These are phyloP conservation scores for Drosophila kurseongensis DNA, from an alignment of 1,140 invertebrate species.

Conservation along the genomic window DNA sequence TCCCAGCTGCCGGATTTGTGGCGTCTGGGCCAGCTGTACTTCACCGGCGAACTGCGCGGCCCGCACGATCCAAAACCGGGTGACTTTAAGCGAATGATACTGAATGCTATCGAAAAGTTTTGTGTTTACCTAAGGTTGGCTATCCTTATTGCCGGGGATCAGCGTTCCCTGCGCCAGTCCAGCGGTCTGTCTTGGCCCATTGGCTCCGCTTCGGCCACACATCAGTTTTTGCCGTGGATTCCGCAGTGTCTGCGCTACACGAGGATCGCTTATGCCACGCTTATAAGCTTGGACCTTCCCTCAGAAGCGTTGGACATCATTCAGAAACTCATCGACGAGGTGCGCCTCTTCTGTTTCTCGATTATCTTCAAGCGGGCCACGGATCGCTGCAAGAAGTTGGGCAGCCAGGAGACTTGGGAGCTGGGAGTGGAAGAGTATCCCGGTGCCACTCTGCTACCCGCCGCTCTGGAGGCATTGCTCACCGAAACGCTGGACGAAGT, in stretches of 20 bases:
- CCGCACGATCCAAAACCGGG: conserved; percentile 87
- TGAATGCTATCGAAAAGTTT: conserved; percentile 88
- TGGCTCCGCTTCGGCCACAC: conserved; percentile 85
- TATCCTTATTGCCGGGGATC: conserved; percentile 87
- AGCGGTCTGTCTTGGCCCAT: conserved; percentile 84
- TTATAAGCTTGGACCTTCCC: conserved; percentile 91
- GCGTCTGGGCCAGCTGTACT: conserved; percentile 95
- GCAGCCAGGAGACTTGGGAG: conserved; percentile 94
- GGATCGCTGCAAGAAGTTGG: conserved; percentile 91
- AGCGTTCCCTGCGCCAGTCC: conserved; percentile 74
- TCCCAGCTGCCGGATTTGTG: conserved; percentile 90
- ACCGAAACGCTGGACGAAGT: conserved; percentile 93
- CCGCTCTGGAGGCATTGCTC: conserved; percentile 92
- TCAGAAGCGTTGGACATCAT: conserved; percentile 92
- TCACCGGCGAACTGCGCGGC: conserved; percentile 92
- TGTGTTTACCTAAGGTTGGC: conserved; percentile 88
- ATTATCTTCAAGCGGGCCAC: conserved; percentile 93
- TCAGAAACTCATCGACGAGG: conserved; percentile 93
- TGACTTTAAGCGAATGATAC: conserved; percentile 87
- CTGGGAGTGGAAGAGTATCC: conserved; percentile 90
- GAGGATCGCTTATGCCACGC: conserved; percentile 88
- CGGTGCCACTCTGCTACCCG: conserved; percentile 88
- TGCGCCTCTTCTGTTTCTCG: conserved; percentile 94
- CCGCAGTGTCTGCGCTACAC: conserved; percentile 91
- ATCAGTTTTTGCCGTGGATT: conserved; percentile 89